phyloP scores from a whole-genome alignment of 2,888 invertebrate species.

The Cataglyphis albicans region DNA sequence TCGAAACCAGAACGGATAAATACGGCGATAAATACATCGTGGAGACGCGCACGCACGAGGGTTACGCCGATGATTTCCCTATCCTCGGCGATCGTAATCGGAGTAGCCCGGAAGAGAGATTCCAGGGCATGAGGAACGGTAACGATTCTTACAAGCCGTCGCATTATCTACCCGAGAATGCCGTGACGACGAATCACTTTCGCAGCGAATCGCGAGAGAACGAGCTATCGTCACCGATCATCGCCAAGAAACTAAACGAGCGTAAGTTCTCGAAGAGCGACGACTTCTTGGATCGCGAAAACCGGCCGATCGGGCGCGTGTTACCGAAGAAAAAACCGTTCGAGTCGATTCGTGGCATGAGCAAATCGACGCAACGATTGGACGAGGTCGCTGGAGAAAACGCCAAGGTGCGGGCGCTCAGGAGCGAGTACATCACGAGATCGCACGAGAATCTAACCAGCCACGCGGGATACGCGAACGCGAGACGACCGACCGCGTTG shows the following conservation, averaged over 20 bases:
- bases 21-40: slow-evolving; percentile 84
- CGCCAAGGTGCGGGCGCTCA: slow-evolving; percentile 75
- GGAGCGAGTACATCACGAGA: slow-evolving; percentile 81
- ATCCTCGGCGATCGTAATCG: slow-evolving; percentile 79
- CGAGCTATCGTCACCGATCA: slow-evolving; percentile 73
- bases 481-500: slow-evolving; percentile 71
- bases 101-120: slow-evolving; percentile 79
- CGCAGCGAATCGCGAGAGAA: slow-evolving; percentile 64
- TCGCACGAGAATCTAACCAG: slow-evolving; percentile 83
- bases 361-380: slow-evolving; percentile 83
- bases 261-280: slow-evolving; percentile 83
- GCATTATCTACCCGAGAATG: slow-evolving; percentile 61
- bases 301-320: slow-evolving; percentile 62
- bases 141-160: slow-evolving; percentile 72
- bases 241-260: slow-evolving; percentile 77
- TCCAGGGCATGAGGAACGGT: slow-evolving; percentile 61
- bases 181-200: slow-evolving; percentile 50
- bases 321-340: slow-evolving; percentile 81
- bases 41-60: slow-evolving; percentile 81
- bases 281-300: slow-evolving; percentile 79
- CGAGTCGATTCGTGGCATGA: slow-evolving; percentile 81
- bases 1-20: slow-evolving; percentile 83
- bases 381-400: slow-evolving; percentile 82
- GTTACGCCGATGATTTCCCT: slow-evolving; percentile 80
- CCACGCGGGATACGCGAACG: slow-evolving; percentile 80